phyloP scores from a whole-genome alignment of 2,888 invertebrate genomes.

The Watsonalla cultraria region DNA sequence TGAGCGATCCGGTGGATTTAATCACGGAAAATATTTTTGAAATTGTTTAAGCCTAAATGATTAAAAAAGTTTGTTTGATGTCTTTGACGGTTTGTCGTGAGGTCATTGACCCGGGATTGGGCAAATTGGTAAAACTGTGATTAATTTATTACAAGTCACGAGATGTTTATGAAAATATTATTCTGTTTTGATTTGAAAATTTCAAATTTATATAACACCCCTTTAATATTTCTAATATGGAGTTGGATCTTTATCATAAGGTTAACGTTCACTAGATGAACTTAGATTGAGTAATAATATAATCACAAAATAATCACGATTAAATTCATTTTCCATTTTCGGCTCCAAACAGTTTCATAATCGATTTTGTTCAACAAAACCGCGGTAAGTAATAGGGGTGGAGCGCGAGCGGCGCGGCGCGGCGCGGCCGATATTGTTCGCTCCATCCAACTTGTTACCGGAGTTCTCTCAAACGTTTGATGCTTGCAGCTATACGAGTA shows the following conservation, averaged over 20 bases:
- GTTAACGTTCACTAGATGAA: too few relatives aligned
- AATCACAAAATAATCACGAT: too few relatives aligned
- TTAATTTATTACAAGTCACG: neutral
- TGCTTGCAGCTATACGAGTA: conserved; percentile 8
- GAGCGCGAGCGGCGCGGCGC: neutral
- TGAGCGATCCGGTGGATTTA: neutral
- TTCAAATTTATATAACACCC: too few relatives aligned
- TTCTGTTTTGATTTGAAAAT: too few relatives aligned
- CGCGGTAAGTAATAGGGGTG: neutral
- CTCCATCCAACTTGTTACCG: neutral
- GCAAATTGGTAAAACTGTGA: neutral
- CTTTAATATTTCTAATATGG: too few relatives aligned
- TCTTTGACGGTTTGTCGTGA: neutral
- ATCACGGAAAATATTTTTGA: neutral
- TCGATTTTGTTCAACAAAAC: neutral
- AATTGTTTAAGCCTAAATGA: neutral
- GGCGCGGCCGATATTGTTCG: neutral
- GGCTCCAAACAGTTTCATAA: too few relatives aligned
- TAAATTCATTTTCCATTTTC: too few relatives aligned
- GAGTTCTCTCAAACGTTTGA: conserved; percentile 1
- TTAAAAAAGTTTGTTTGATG: neutral
- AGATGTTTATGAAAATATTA: too few relatives aligned
- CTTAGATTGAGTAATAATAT: too few relatives aligned
- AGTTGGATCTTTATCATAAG: too few relatives aligned
- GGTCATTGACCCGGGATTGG: neutral